Base-by-base conservation (phyloP, 2,797 vertebrate species). In the Glossophaga mutica region DNA sequence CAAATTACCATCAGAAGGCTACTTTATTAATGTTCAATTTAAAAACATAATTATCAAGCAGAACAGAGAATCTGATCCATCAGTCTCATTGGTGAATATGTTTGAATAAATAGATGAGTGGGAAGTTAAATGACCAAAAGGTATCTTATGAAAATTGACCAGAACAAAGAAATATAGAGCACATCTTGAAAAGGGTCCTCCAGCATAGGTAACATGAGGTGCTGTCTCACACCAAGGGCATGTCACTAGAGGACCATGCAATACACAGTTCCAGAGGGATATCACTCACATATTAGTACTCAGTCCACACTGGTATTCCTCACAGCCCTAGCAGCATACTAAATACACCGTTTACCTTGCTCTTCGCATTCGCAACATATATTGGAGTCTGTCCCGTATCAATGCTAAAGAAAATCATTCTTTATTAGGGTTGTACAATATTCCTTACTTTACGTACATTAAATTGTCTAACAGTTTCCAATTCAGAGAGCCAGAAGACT, bases 11-110 rank as follows among this genome's bases (percentile, higher is more conserved):
- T 78, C 78, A 67, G 68, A 94, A 96, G 92, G 29, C 50, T 39
- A 83, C 52, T 95, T 92, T 50, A 89, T 92, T 86, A 95, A 92
- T 55, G 57, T 90, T 81, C 90, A 93, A 12, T 68, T 96, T 95
- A 44, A 95, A 96, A 96, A 88, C 26, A 79, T 37, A 68, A 18
- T 65, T 91, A 87, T 94, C 65, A 86, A 87, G 77, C 85, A 82
- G 46, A 94, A 12, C 48, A 87, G 29, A 95, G 34, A 96, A 90
- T 93, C 59, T 88, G 55, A 90, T 82, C 67, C 68, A 83, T 70
- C 70, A 90, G 11, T 48, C 21, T 92, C 59, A 95, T 52, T 77
- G 50, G 57, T 42, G 44, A 46, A 42, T 79, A 81, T 82, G 21
- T 39, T 91, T 96, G 67, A 87, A 93, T 93, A 90, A 91, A 93